Evolutionary conservation across 2,113 vertebrate species (phyloP).

Genomic region (Anser cygnoides): DNA sequence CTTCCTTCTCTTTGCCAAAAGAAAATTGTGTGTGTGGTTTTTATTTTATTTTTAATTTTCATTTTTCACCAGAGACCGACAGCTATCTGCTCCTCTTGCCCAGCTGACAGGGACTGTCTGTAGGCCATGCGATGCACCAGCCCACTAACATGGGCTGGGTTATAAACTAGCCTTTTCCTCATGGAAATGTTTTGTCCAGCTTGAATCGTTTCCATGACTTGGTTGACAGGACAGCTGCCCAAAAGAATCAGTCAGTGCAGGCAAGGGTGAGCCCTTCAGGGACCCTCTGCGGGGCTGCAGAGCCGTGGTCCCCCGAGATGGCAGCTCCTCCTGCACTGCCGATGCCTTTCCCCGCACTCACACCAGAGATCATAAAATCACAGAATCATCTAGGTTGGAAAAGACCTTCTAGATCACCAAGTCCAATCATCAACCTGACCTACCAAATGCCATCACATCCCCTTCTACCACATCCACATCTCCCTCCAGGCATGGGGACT

Average conservation of each 20-base stretch:
- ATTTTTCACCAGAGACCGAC: not conserved
- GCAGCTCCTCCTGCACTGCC: not conserved
- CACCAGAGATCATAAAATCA: accelerated
- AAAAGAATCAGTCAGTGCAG: not conserved
- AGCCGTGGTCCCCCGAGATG: not conserved
- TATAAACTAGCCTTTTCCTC: not conserved
- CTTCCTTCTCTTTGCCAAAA: not conserved
- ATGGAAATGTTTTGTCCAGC: accelerated
- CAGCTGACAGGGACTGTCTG: not conserved
- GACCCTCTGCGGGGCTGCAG: not conserved
- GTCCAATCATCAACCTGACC: not conserved
- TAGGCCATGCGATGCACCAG: not conserved
- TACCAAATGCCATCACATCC: not conserved
- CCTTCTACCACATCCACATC: not conserved
- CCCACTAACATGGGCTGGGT: not conserved
- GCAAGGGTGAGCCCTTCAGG: not conserved
- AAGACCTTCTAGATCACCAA: not conserved
- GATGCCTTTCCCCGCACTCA: not conserved
- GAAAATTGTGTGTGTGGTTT: not conserved
- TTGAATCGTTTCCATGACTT: not conserved
- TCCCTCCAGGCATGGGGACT: not conserved
- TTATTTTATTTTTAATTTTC: not conserved
- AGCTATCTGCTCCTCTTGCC: not conserved
- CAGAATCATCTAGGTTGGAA: not conserved
- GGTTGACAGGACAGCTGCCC: accelerated